Evolutionary conservation across 2,113 vertebrate genomes (phyloP).

Genomic region (Cinclus cinclus): DNA sequence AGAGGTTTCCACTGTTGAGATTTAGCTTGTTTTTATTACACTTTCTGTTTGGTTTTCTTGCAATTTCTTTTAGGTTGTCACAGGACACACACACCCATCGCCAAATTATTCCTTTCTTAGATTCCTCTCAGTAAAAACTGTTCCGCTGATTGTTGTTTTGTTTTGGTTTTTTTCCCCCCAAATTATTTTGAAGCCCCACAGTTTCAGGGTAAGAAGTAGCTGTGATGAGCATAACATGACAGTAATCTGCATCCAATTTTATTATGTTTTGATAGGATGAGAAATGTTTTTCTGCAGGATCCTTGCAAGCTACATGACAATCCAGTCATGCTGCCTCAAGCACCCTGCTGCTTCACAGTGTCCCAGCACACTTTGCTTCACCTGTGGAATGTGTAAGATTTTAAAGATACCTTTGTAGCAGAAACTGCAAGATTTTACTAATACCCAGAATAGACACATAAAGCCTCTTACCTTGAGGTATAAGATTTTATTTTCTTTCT

Average conservation of each 20-base stretch:
- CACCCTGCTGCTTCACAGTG: background rate
- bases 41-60: background rate
- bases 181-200: background rate
- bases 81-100: background rate
- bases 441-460: background rate
- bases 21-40: background rate
- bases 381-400: background rate
- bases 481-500: background rate
- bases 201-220: background rate
- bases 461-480: background rate
- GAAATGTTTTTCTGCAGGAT: background rate
- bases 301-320: background rate
- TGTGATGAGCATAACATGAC: background rate
- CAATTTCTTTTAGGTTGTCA: background rate
- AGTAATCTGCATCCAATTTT: background rate
- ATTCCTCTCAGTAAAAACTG: background rate
- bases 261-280: background rate
- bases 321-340: fast-evolving
- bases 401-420: background rate
- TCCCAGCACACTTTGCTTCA: background rate
- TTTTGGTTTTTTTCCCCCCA: too few species aligned
- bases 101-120: background rate
- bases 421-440: background rate
- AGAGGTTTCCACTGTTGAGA: background rate
- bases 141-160: background rate